Evolutionary conservation across 2,797 vertebrate species (phyloP).

Genomic region (Coendou prehensilis): DNA sequence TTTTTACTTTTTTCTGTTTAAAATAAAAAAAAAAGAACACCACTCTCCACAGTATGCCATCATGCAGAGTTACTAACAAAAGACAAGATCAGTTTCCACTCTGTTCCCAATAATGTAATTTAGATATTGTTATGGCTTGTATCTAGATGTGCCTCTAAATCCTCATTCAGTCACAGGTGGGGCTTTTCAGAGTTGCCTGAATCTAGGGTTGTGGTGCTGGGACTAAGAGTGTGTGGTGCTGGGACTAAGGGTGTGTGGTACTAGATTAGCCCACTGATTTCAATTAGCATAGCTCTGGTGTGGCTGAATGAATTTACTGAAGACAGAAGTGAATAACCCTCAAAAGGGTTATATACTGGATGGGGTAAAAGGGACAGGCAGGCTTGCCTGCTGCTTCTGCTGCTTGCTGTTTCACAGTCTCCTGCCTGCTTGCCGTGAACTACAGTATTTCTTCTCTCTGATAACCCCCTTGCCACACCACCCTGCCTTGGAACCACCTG

Average conservation of each 20-base stretch:
- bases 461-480: background rate
- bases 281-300: background rate
- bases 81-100: background rate
- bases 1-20: no score
- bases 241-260: background rate
- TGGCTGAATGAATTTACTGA: background rate
- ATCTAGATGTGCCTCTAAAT: background rate
- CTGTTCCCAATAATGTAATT: background rate
- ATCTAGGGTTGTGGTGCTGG: background rate
- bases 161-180: background rate
- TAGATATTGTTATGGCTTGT: background rate
- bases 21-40: no score
- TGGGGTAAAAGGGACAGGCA: background rate
- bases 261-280: background rate
- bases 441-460: background rate
- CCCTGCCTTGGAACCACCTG: background rate
- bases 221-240: background rate
- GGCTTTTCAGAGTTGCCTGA: background rate
- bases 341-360: background rate
- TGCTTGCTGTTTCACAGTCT: background rate
- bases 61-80: background rate
- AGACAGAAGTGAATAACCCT: background rate
- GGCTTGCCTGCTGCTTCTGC: background rate
- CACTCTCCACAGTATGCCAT: background rate
- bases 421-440: background rate